phyloP scores from a whole-genome alignment of 2,797 vertebrate species.

The Cephalopachus bancanus region DNA sequence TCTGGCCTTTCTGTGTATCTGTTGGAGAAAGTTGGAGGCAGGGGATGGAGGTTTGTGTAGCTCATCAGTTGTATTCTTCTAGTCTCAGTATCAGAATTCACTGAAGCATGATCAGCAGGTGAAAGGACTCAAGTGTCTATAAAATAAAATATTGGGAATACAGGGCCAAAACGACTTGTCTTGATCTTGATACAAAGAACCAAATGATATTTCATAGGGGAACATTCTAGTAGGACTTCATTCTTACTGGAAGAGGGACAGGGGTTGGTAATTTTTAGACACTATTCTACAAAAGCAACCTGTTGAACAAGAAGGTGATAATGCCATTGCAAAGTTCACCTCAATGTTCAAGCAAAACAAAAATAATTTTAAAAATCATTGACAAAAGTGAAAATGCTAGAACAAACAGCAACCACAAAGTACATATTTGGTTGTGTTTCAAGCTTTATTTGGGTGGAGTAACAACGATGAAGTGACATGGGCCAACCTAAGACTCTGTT shows the following conservation, averaged over 20 bases:
- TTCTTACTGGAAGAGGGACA: slow-evolving; percentile 50
- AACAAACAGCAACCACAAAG: not conserved
- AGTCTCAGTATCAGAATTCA: slow-evolving; percentile 69
- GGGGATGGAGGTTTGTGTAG: not conserved
- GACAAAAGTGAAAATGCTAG: not conserved
- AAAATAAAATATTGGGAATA: not conserved
- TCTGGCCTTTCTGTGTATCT: slow-evolving; percentile 3
- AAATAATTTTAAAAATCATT: not conserved
- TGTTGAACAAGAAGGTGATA: not conserved
- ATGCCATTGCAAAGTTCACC: not conserved
- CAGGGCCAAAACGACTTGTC: slow-evolving; percentile 24
- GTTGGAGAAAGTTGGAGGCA: not conserved
- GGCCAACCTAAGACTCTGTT: not conserved
- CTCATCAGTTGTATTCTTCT: slow-evolving; percentile 60
- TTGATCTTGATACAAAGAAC: slow-evolving; percentile 25
- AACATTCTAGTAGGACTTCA: not conserved
- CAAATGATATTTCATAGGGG: slow-evolving; percentile 35
- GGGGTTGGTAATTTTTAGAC: slow-evolving; percentile 63
- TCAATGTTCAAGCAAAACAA: slow-evolving; percentile 14
- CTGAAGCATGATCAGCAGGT: slow-evolving; percentile 62
- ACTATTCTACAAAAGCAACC: slow-evolving; percentile 65
- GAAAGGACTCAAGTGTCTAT: not conserved
- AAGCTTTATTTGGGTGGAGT: not conserved
- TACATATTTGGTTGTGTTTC: not conserved
- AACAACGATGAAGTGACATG: not conserved